Conservation (phyloP, 2,797 vertebrate genomes). For the Urosaurus nigricauda region DNA sequence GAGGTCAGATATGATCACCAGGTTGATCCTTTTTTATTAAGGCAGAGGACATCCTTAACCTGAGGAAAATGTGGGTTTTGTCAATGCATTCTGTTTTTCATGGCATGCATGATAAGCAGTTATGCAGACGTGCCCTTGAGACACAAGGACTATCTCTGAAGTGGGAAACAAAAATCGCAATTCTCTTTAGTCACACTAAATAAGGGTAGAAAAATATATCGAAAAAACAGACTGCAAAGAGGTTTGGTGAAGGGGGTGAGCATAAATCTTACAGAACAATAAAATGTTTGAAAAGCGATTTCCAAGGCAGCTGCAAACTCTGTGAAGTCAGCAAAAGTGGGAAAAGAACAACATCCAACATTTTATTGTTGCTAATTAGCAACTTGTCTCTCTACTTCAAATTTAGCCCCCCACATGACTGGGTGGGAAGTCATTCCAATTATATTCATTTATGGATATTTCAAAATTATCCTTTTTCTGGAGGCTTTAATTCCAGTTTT, state of each 20-base stretch:
- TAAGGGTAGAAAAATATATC: conserved; percentile 58
- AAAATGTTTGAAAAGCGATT: conserved; percentile 59
- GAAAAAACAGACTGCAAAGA: conserved; percentile 50
- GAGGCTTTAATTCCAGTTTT: conserved; percentile 51
- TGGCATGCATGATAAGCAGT: conserved; percentile 63
- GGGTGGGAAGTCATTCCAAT: conserved; percentile 45
- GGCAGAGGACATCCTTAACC: conserved; percentile 37
- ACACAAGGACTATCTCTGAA: conserved; percentile 56
- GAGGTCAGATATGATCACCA: conserved; percentile 46
- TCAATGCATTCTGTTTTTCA: conserved; percentile 48
- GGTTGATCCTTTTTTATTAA: conserved; percentile 23
- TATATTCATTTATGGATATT: conserved; percentile 58
- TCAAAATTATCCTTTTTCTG: conserved; percentile 62
- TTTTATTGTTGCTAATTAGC: conserved; percentile 68
- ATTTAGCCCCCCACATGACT: conserved; percentile 59
- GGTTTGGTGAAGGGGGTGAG: neutral
- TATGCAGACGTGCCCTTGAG: conserved; percentile 63
- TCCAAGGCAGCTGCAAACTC: conserved; percentile 68
- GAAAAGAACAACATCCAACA: conserved; percentile 53
- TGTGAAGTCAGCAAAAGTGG: conserved; percentile 69
- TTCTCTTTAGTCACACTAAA: conserved; percentile 49
- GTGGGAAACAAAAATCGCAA: conserved; percentile 34
- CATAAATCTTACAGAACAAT: conserved; percentile 60
- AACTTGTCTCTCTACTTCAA: conserved; percentile 59
- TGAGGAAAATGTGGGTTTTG: conserved; percentile 36